Percentiles rank a stretch among this genome's conserved stretches.
Evolutionary conservation across 35 echinoderm and acorn worm genomes (phyloP).

Genomic region (Patiria miniata): DNA sequence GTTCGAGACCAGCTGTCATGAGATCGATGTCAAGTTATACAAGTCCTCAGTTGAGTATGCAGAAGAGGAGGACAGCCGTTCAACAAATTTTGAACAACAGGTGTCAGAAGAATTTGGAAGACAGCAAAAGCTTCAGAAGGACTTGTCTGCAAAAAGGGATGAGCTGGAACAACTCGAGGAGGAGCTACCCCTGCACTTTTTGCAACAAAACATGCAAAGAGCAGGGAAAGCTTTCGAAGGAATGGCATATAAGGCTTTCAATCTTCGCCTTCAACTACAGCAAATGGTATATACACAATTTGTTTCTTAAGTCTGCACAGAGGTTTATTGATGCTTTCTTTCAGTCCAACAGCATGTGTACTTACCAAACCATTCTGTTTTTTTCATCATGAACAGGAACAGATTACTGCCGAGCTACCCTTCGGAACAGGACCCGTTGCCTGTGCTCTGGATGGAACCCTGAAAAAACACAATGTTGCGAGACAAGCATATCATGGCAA

Average conservation of each 20-base stretch:
- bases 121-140: neutral
- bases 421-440: conserved; percentile 16
- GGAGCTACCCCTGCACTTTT: neutral
- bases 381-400: neutral
- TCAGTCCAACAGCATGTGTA: neutral
- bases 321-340: neutral
- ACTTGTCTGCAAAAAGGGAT: neutral
- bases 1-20: conserved; percentile 3
- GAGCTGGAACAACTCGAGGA: neutral
- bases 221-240: neutral
- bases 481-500: conserved; percentile 5
- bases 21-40: conserved; percentile 11
- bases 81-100: neutral
- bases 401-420: neutral
- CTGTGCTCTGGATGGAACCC: neutral
- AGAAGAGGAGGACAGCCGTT: neutral
- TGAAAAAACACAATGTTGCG: neutral
- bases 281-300: neutral
- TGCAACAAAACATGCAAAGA: neutral
- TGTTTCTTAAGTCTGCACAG: neutral
- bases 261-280: neutral
- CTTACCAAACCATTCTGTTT: neutral
- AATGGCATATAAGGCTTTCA: neutral
- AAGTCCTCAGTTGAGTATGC: neutral
- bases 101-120: neutral